Evolutionary conservation across 2,888 invertebrate genomes (phyloP), one percentile per base, ranked within the genome.

Genomic region (Galerucella nymphaeae): DNA sequence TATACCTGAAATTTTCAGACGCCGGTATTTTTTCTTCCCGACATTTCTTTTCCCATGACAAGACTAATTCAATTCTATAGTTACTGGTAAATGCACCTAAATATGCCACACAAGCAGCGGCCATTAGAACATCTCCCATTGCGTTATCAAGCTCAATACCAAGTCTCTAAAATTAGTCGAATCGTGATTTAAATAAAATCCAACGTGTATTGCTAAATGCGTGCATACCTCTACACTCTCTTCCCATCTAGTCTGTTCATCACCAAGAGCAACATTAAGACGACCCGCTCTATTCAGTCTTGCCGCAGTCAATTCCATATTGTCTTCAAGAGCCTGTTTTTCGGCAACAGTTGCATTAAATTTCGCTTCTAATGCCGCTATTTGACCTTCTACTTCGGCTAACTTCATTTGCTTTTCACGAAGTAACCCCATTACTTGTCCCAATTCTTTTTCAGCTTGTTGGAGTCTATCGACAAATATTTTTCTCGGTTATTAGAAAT

Each of bases 101-200:
- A 87, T 98, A 98, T 1, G 97, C 96, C 55, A 98, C 93, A 78
- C 93, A 94, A 2, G 94, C 95, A 0, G 97, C 93, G 0, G 96
- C 94, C 18, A 97, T 90, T 48, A 98, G 88, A 8, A 95, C 94
- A 85, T 98, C 96, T 0, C 97, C 98, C 0, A 93, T 91, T 4
- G 96, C 89, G 84, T 94, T 94, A 76, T 89, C 86, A 63, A 95
- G 87, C 80, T 93, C 91, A 0, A 87, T 84, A 1, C 92, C 92
- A 50, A 96, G 90, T 3, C 87, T 87, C 90, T 93, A 81, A 61
- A 81, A 82, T 48, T 23, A 14, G 14, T 66, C 69, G 66, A 70
- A 58, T 70, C 23, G 11, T 57, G 10, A 23, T 23, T 58, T 59
- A 11, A 16, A 16, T n/a, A 16, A 53, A 16, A 10, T 10, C 16